Percentiles rank a stretch among this genome's conserved stretches.
phyloP scores from a whole-genome alignment of 2,113 vertebrate species.

The Hylia prasina region DNA sequence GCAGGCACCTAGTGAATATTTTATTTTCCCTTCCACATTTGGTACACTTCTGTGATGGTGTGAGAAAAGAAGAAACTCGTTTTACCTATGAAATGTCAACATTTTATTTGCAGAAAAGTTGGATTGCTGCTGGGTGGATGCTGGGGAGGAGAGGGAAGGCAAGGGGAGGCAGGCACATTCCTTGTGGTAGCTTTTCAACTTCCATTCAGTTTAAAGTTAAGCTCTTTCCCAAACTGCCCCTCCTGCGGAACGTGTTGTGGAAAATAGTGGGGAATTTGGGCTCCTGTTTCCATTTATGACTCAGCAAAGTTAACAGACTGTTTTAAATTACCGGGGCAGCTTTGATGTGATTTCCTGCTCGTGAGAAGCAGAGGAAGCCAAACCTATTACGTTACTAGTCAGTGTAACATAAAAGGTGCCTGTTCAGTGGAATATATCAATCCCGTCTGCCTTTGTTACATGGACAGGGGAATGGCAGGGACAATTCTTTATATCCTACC shows the following conservation, averaged over 20 bases:
- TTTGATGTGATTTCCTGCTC: conserved; percentile 44
- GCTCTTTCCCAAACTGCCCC: background rate
- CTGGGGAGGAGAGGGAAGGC: background rate
- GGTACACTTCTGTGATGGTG: background rate
- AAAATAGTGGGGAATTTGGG: background rate
- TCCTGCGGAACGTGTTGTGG: background rate
- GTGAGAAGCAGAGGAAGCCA: background rate
- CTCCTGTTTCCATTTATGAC: conserved; percentile 5
- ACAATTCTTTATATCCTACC: background rate
- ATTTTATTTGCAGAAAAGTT: background rate
- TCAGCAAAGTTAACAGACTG: conserved; percentile 33
- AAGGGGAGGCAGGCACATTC: background rate
- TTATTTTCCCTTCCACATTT: background rate
- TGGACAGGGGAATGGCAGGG: background rate
- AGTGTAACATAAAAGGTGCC: conserved; percentile 12
- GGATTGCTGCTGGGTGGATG: background rate
- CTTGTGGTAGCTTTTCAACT: background rate
- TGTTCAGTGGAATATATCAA: background rate
- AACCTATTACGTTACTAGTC: background rate
- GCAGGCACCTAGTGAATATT: background rate
- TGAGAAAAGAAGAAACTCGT: background rate
- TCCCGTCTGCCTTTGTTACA: background rate
- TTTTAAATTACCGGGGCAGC: conserved; percentile 33
- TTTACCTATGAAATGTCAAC: background rate
- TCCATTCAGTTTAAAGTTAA: background rate